phyloP scores from a whole-genome alignment of 2,113 vertebrate species.

The Tichodroma muraria region DNA sequence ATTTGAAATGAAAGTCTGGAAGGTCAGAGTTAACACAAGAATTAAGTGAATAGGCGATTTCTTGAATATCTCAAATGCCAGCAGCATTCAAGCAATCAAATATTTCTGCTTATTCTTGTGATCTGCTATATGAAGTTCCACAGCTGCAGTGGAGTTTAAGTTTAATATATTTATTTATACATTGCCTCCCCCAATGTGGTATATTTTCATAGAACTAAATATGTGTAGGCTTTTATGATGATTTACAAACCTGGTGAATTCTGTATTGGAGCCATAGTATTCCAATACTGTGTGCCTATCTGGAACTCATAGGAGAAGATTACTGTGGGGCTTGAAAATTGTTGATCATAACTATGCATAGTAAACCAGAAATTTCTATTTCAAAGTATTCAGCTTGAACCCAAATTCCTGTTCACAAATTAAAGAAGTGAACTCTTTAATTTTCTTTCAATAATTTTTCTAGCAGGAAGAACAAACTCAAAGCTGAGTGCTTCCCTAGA shows the following conservation, averaged over 20 bases:
- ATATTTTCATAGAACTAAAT: background rate
- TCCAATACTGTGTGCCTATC: background rate
- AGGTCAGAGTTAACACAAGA: background rate
- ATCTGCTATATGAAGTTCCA: background rate
- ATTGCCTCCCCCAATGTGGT: background rate
- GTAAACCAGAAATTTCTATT: background rate
- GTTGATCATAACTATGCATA: background rate
- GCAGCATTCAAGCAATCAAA: background rate
- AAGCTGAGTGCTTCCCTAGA: background rate
- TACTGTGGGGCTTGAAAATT: background rate
- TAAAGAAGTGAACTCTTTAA: background rate
- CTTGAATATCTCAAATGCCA: background rate
- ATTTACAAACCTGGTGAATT: background rate
- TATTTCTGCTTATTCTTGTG: background rate
- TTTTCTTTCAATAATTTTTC: background rate
- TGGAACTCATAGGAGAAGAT: background rate
- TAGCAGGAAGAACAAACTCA: background rate
- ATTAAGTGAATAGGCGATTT: background rate
- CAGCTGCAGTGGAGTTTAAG: background rate
- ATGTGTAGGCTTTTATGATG: background rate
- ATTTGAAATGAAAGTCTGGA: background rate
- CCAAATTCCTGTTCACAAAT: background rate
- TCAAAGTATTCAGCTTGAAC: background rate
- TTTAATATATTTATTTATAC: slow-evolving; percentile 1
- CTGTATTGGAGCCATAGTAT: background rate